These are phyloP conservation scores for Chrysodeixis includens DNA, from an alignment of 2,888 invertebrate species.

Conservation along the genomic window DNA sequence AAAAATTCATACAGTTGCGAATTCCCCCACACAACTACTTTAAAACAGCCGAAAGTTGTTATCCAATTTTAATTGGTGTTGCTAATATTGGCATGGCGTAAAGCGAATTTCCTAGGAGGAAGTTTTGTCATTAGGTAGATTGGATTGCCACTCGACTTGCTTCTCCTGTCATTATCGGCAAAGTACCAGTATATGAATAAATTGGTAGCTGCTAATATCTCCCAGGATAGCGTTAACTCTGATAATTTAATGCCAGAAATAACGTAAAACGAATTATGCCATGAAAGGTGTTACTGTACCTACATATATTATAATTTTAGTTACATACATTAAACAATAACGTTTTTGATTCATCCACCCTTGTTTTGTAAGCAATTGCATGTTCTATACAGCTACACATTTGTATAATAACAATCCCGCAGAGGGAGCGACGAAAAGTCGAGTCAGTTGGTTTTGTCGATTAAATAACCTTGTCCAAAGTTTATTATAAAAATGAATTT, in stretches of 20 bases:
- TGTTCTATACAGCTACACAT: slow-evolving; percentile 12
- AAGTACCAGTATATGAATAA: slow-evolving; percentile 44
- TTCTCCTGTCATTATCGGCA: slow-evolving; percentile 47
- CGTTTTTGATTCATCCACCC: slow-evolving; percentile 12
- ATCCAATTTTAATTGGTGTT: slow-evolving; percentile 53
- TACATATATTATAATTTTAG: neutral
- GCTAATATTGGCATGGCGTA: slow-evolving; percentile 46
- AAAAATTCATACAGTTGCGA: slow-evolving; percentile 8
- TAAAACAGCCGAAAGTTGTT: slow-evolving; percentile 43
- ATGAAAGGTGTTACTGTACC: neutral
- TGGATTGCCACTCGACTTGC: slow-evolving; percentile 56
- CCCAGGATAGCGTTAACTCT: slow-evolving; percentile 16
- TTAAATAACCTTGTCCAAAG: slow-evolving; percentile 38
- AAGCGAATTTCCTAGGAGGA: slow-evolving; percentile 49
- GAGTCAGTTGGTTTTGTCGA: slow-evolving; percentile 14
- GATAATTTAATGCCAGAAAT: slow-evolving; percentile 15
- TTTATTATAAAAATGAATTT: slow-evolving; percentile 16
- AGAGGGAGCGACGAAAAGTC: slow-evolving; percentile 13
- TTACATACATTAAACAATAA: neutral
- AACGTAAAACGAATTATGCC: neutral
- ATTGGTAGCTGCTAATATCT: slow-evolving; percentile 32
- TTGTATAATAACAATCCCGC: slow-evolving; percentile 22
- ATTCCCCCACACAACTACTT: slow-evolving; percentile 23
- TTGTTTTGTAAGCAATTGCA: slow-evolving; percentile 19
- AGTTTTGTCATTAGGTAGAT: slow-evolving; percentile 60